Conservation (phyloP, 2,888 invertebrate species). For the Caenorhabditis macrosperma region DNA sequence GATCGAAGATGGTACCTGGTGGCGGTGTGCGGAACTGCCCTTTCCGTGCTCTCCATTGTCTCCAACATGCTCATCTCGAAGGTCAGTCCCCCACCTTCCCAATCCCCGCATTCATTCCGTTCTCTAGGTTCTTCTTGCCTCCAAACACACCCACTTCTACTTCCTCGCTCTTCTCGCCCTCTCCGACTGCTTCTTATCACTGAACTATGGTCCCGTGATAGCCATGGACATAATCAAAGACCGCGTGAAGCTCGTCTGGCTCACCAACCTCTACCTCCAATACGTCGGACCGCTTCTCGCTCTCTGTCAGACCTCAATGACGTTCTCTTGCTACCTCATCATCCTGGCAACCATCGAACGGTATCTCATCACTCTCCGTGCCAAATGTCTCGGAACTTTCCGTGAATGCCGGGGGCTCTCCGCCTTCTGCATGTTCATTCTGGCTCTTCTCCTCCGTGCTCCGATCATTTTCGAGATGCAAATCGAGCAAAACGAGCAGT, state of each 20-base stretch:
- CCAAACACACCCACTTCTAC: conserved; percentile 76
- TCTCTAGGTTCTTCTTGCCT: conserved; percentile 70
- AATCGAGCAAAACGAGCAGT: conserved; percentile 71
- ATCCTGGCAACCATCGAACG: conserved; percentile 78
- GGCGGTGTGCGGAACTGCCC: conserved; percentile 74
- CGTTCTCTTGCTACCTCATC: conserved; percentile 76
- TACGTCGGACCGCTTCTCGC: conserved; percentile 77
- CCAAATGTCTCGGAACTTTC: conserved; percentile 61
- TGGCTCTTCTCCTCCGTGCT: conserved; percentile 71
- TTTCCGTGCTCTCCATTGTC: conserved; percentile 66
- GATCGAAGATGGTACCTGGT: conserved; percentile 77
- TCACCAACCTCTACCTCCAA: conserved; percentile 71
- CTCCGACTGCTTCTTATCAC: conserved; percentile 77
- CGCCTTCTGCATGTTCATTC: conserved; percentile 70
- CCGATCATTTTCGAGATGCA: conserved; percentile 75
- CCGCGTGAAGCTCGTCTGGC: conserved; percentile 73
- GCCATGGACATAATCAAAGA: conserved; percentile 79
- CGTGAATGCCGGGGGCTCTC: conserved; percentile 65
- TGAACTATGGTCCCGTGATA: conserved; percentile 79
- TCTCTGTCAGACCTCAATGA: conserved; percentile 76
- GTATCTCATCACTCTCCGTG: conserved; percentile 66
- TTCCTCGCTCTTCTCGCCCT: conserved; percentile 78
- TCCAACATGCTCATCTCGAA: conserved; percentile 66
- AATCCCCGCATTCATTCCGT: not conserved
- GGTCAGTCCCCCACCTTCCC: conserved; percentile 20